Percentiles rank a stretch among this genome's conserved stretches.
These are phyloP conservation scores for Chaetops frenatus DNA, from an alignment of 2,113 vertebrate genomes.

Conservation along the genomic window DNA sequence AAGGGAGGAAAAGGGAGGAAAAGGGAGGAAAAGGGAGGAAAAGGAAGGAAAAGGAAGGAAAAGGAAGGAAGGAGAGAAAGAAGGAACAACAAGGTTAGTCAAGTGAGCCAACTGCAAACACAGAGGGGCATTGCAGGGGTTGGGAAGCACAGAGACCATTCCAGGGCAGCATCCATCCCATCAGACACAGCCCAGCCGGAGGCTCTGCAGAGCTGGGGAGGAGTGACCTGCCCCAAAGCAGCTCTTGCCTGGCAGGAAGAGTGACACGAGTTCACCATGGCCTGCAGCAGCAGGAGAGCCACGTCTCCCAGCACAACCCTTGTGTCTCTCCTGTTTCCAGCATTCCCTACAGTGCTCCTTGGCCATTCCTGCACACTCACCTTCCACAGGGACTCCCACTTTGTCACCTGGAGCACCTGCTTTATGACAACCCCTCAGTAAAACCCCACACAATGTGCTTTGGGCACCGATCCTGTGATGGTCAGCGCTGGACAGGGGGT, in stretches of 20 bases:
- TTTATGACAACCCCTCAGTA: background rate
- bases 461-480: fast-evolving
- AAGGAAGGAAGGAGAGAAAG: slow-evolving; percentile 37
- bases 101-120: background rate
- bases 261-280: fast-evolving
- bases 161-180: background rate
- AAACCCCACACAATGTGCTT: background rate
- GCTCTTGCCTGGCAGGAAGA: background rate
- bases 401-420: background rate
- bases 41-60: background rate
- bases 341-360: background rate
- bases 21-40: slow-evolving; percentile 25
- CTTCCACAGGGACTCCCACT: background rate
- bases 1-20: background rate
- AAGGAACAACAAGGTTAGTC: slow-evolving; percentile 63
- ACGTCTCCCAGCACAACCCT: background rate
- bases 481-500: fast-evolving
- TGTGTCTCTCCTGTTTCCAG: background rate
- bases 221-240: background rate
- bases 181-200: background rate
- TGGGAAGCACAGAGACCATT: background rate
- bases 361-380: background rate
- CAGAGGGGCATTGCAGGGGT: background rate
- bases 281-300: background rate
- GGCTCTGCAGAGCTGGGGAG: background rate